phyloP scores from a whole-genome alignment of 1,140 invertebrate species.

The Microplitis demolitor region DNA sequence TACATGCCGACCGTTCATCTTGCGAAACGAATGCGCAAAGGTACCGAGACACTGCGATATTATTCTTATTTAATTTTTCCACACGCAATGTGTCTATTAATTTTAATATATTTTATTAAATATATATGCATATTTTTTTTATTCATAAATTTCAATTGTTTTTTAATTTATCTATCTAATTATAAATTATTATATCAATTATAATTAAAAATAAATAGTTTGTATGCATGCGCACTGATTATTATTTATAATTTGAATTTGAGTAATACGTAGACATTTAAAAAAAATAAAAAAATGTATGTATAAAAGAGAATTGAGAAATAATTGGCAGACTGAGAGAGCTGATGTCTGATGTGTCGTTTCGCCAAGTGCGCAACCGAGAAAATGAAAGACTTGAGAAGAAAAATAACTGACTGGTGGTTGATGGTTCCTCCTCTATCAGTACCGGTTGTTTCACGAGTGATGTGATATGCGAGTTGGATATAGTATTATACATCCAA shows the following conservation, averaged over 20 bases:
- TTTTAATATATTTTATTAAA: not conserved
- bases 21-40: conserved; percentile 2
- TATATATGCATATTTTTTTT: no score
- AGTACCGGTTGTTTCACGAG: no score
- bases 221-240: no score
- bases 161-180: no score
- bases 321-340: not conserved
- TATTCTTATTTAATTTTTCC: not conserved
- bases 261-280: no score
- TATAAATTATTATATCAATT: no score
- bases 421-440: not conserved
- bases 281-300: no score
- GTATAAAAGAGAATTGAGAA: not conserved
- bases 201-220: no score
- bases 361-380: not conserved
- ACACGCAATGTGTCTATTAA: conserved; percentile 1
- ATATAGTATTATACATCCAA: no score
- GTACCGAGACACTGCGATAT: not conserved
- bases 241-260: no score
- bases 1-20: conserved; percentile 18
- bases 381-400: conserved; percentile 5
- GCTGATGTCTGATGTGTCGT: not conserved
- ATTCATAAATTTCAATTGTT: no score
- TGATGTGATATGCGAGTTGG: no score
- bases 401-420: not conserved